A percentile compares a stretch with the other conserved stretches of the same genome.
Conservation (phyloP, 2,888 invertebrate genomes). For the Stegana nigrithorax region DNA sequence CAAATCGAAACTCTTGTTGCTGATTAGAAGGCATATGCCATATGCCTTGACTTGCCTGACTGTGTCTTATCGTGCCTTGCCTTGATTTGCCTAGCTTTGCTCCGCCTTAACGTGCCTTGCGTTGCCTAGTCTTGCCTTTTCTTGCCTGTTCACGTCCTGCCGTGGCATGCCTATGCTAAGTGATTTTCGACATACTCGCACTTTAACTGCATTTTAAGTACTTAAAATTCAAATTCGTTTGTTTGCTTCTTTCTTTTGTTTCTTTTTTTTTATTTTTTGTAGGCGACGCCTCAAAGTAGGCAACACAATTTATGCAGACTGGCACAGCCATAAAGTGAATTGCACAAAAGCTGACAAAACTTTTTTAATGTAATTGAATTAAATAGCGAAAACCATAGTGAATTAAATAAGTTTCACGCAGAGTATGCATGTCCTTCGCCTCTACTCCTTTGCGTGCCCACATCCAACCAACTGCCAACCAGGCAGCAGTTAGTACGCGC, state of each 20-base stretch:
- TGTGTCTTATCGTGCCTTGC: too few species aligned
- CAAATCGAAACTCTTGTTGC: background rate
- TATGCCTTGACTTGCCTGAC: too few species aligned
- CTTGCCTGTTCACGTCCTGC: background rate
- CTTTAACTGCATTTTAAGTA: too few species aligned
- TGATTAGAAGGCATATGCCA: too few species aligned
- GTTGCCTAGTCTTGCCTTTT: too few species aligned
- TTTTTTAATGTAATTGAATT: constrained; percentile 64
- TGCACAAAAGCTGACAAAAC: constrained; percentile 38
- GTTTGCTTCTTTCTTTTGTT: too few species aligned
- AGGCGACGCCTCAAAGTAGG: too few species aligned
- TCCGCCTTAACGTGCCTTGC: background rate
- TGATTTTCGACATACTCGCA: too few species aligned
- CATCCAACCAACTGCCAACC: constrained; percentile 28
- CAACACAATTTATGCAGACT: background rate
- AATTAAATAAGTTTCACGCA: constrained; percentile 66
- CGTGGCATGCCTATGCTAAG: background rate
- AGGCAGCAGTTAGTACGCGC: background rate
- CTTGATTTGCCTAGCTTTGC: too few species aligned
- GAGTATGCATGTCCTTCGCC: background rate
- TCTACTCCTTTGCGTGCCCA: too few species aligned
- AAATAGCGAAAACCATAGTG: constrained; percentile 67
- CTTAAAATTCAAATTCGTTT: too few species aligned
- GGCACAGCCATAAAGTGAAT: constrained; percentile 1
- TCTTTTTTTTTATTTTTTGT: too few species aligned